Percentiles rank a stretch among this genome's conserved stretches.
Conservation (phyloP, 2,113 vertebrate species). For the Myotis yumanensis region DNA sequence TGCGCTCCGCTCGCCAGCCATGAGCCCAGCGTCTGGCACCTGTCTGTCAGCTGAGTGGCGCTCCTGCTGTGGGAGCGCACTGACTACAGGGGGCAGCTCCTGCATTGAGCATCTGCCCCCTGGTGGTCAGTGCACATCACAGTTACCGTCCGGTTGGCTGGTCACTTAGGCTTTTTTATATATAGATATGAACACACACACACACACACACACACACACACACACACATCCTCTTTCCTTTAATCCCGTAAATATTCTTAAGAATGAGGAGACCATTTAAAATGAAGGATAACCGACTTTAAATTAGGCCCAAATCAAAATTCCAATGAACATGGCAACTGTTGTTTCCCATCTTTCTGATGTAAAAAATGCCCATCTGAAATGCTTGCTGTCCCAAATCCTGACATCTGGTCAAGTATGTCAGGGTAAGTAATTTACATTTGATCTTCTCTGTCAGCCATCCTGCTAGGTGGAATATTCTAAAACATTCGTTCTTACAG, state of each 20-base stretch:
- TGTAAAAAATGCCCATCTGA: background rate
- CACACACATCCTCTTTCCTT: background rate
- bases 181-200: background rate
- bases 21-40: too few relatives aligned
- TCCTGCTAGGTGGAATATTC: constrained; percentile 3
- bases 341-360: background rate
- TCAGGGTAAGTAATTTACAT: background rate
- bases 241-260: background rate
- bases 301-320: background rate
- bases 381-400: background rate
- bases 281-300: background rate
- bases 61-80: too few relatives aligned
- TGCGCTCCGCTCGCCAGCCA: too few relatives aligned
- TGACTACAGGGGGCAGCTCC: too few relatives aligned
- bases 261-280: background rate
- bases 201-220: too few relatives aligned
- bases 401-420: background rate
- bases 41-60: too few relatives aligned
- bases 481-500: background rate
- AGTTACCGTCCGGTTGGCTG: too few relatives aligned
- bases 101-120: too few relatives aligned
- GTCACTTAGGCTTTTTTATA: too few relatives aligned
- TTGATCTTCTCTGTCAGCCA: background rate
- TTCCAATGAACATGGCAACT: background rate
- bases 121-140: too few relatives aligned